A percentile compares a stretch with the other conserved stretches of the same genome.
Evolutionary conservation across 1,140 invertebrate genomes (phyloP).

Genomic region (Ridgeia piscesae): DNA sequence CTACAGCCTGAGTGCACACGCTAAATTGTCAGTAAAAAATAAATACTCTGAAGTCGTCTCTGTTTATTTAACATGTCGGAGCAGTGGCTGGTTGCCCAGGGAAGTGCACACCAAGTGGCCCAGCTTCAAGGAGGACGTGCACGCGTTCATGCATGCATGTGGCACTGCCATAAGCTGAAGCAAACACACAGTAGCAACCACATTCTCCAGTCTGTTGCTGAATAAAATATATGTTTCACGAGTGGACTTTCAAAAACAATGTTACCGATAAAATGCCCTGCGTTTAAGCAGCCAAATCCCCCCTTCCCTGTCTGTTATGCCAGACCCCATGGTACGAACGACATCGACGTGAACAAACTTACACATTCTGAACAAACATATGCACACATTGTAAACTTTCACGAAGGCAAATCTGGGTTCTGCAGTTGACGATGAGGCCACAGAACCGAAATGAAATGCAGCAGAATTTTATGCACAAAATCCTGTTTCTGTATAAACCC

Average conservation of each 20-base stretch:
- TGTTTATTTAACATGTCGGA: background rate
- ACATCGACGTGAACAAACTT: background rate
- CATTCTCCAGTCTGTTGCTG: background rate
- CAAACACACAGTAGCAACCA: background rate
- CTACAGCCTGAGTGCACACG: background rate
- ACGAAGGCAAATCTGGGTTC: background rate
- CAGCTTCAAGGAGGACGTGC: background rate
- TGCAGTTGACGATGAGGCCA: too few species aligned
- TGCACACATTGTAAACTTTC: background rate
- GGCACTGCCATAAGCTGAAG: background rate
- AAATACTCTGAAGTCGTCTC: background rate
- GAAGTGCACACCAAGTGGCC: background rate
- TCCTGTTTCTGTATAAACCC: background rate
- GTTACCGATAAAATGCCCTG: too few species aligned
- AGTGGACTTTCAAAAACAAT: too few species aligned
- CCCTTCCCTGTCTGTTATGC: too few species aligned
- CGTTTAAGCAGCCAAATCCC: too few species aligned
- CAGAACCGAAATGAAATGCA: background rate
- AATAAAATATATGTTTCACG: background rate
- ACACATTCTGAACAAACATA: background rate
- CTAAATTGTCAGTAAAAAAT: constrained; percentile 15
- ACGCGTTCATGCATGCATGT: background rate
- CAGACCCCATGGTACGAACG: background rate
- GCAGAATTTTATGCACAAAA: background rate
- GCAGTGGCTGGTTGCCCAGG: background rate